A percentile compares a stretch with the other conserved stretches of the same genome.
Evolutionary conservation across 2,113 vertebrate species (phyloP).

Genomic region (Tenrec ecaudatus): DNA sequence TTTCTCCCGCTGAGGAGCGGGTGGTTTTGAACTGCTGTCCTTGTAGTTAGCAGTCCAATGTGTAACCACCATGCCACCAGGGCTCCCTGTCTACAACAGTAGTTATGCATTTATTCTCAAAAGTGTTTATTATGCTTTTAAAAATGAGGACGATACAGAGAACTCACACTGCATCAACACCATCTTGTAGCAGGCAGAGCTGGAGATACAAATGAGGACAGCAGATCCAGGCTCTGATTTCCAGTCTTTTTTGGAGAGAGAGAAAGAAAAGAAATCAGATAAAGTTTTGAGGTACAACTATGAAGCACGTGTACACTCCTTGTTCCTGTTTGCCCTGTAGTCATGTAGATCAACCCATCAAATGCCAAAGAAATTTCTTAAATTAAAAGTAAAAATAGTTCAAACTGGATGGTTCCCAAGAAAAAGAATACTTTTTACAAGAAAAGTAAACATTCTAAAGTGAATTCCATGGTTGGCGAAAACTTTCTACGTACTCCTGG

Average conservation of each 20-base stretch:
- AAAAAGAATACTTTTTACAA: not conserved
- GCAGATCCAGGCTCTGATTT: not conserved
- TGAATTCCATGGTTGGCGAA: not conserved
- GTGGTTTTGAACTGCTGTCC: too few relatives aligned
- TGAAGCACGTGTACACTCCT: not conserved
- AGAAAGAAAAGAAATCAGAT: not conserved
- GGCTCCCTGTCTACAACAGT: not conserved
- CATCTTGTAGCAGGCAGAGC: not conserved
- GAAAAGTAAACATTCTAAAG: slow-evolving; percentile 51
- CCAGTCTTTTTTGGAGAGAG: not conserved
- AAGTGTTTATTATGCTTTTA: slow-evolving; percentile 44
- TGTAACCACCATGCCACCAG: too few relatives aligned
- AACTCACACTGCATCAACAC: not conserved
- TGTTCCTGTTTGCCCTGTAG: not conserved
- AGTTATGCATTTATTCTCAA: not conserved
- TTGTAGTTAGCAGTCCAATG: too few relatives aligned
- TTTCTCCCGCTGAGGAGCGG: too few relatives aligned
- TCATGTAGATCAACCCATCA: not conserved
- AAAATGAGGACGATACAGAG: slow-evolving; percentile 3
- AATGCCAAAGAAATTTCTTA: slow-evolving; percentile 24
- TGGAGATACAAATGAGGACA: not conserved
- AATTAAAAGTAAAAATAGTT: slow-evolving; percentile 15
- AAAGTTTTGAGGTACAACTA: not conserved
- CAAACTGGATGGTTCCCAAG: not conserved
- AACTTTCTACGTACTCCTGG: not conserved